Base-by-base conservation (phyloP, 2,888 invertebrate genomes). In the Bhutanitis thaidina region DNA sequence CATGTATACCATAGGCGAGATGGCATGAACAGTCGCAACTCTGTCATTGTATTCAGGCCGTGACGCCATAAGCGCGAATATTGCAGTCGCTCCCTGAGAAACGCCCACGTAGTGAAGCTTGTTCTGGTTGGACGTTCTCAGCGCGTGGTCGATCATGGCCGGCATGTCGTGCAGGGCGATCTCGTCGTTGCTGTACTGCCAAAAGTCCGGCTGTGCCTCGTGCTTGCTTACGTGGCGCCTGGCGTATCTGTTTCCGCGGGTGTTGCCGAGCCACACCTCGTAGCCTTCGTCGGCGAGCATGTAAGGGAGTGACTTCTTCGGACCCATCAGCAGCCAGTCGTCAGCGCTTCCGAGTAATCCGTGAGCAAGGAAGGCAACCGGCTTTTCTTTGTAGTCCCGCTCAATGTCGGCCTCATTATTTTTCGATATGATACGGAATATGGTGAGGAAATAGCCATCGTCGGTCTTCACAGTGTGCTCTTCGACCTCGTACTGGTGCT, bases 291-390 rank as follows among this genome's bases (percentile, higher is more conserved):
- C 81, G 20, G 79, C 65, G 12, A 89, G 71, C 54, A 77, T 59
- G 65, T 77, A 88, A 15, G 84, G 77, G 32, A 89, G 80, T 0
- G 86, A 80, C 54, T 91, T 90, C 50, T 89, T 78, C 0, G 92
- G 92, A 12, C 92, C 92, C 72, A 93, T 91, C 55, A 93, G 78
- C 3, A 95, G 80, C 92, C 93, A 96, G 70, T 93, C 91, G 25
- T 92, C 91, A 0, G 94, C 91, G 57, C 92, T 92, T 38, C 92
- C 92, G n/a, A 94, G 71, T 2, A 95, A 72, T 4, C 95, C 93
- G 68, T 93, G 93, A 79, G 92, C 85, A 34, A 93, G 60, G 53
- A 93, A 80, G 0, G 91, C 90, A 1, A 86, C 88, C 5, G 88
- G 89, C 46, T 67, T 73, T 37, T 69, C 67, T 48, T 60, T 62